phyloP scores from a whole-genome alignment of 2,797 vertebrate species.

The Acanthopagrus latus region DNA sequence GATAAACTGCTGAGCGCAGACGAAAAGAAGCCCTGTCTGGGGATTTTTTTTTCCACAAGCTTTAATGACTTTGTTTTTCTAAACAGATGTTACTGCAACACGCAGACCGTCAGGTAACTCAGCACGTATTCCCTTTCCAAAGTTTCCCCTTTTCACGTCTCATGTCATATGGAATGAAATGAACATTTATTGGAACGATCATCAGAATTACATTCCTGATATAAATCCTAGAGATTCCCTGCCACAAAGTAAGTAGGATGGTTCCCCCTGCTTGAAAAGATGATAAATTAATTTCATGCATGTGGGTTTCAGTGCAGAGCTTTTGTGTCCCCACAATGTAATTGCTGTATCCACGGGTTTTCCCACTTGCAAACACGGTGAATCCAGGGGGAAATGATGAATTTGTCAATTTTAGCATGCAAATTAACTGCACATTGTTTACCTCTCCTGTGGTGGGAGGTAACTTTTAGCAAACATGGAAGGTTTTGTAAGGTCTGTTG shows the following conservation, averaged over 20 bases:
- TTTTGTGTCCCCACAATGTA: neutral
- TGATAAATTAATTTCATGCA: constrained; percentile 17
- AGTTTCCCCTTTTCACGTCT: constrained; percentile 29
- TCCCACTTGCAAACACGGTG: neutral
- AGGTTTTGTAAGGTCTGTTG: constrained; percentile 4
- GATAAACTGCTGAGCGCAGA: constrained; percentile 66
- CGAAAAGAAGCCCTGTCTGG: constrained; percentile 71
- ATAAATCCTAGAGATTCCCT: neutral
- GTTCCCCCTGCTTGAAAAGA: neutral
- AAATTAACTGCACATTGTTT: constrained; percentile 8
- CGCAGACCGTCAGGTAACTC: constrained; percentile 71
- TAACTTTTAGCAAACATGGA: neutral
- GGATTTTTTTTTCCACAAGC: constrained; percentile 53
- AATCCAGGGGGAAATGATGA: constrained; percentile 19
- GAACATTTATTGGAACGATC: neutral
- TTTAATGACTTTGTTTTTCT: constrained; percentile 78
- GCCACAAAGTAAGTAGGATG: neutral
- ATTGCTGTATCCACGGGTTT: neutral
- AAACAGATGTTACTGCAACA: constrained; percentile 71
- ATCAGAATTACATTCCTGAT: neutral
- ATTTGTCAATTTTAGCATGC: neutral
- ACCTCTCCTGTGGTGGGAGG: neutral
- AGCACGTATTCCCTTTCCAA: constrained; percentile 42
- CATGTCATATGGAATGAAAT: constrained; percentile 10
- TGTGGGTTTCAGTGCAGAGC: neutral